phyloP scores from a whole-genome alignment of 2,113 vertebrate genomes.

The Sterrhoptilus dennistouni region DNA sequence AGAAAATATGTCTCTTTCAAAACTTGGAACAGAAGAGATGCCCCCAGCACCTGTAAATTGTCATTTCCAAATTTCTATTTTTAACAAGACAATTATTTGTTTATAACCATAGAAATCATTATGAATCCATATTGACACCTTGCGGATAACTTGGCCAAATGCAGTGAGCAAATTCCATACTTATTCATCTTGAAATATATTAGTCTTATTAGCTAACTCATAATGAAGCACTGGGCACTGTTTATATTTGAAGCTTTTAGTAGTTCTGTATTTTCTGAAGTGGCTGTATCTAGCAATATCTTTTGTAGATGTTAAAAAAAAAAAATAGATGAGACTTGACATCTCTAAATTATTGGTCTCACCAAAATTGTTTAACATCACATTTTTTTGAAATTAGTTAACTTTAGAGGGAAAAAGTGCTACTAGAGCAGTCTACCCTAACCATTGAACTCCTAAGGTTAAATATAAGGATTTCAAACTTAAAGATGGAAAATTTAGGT shows the following conservation, averaged over 20 bases:
- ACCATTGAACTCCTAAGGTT: background rate
- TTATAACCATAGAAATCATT: background rate
- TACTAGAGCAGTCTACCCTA: background rate
- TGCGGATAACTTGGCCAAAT: background rate
- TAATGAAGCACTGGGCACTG: background rate
- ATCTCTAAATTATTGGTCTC: background rate
- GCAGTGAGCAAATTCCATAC: background rate
- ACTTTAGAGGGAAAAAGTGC: background rate
- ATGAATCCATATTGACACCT: background rate
- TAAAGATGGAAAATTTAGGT: background rate
- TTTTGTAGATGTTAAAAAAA: background rate
- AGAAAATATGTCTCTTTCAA: constrained; percentile 25
- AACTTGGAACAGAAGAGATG: constrained; percentile 25
- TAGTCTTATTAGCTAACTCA: background rate
- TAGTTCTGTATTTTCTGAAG: background rate
- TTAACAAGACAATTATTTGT: background rate
- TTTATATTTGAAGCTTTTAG: background rate
- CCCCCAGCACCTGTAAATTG: constrained; percentile 14
- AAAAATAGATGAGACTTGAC: background rate
- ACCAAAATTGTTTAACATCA: background rate
- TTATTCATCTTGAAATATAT: background rate
- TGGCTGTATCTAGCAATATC: background rate
- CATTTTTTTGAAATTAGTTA: background rate
- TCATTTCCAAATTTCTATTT: constrained; percentile 1
- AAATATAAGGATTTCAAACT: background rate